These are phyloP conservation scores for Cylindroiulus punctatus DNA, from an alignment of 2,888 invertebrate genomes.

Conservation along the genomic window DNA sequence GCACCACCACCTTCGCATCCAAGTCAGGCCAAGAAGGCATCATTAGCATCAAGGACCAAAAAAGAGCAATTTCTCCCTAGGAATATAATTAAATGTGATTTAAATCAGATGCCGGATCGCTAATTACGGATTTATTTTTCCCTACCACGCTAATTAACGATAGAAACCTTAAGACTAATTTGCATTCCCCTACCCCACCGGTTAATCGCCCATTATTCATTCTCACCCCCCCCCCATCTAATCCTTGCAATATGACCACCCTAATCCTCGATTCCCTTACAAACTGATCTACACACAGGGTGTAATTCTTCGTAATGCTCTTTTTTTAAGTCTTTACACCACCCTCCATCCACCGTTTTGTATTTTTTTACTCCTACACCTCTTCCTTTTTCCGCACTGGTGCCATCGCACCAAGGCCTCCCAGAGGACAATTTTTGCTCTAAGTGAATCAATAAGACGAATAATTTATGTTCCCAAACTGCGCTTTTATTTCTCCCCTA, in stretches of 20 bases:
- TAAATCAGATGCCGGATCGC: constrained; percentile 33
- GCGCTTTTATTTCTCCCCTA: constrained; percentile 29
- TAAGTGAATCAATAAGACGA: constrained; percentile 39
- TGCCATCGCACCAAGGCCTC: background rate
- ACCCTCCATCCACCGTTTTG: too few relatives aligned
- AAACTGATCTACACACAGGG: background rate
- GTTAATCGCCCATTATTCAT: constrained; percentile 8
- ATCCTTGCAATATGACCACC: background rate
- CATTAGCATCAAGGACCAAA: background rate
- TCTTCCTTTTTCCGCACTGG: background rate
- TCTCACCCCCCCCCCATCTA: background rate
- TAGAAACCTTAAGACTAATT: constrained; percentile 23
- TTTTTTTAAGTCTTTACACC: constrained; percentile 11
- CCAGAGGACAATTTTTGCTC: constrained; percentile 33
- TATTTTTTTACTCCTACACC: background rate
- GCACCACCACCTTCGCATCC: background rate
- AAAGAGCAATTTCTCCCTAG: background rate
- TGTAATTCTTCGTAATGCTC: constrained; percentile 12
- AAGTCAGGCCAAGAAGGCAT: background rate
- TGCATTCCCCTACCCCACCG: background rate
- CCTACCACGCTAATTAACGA: constrained; percentile 24
- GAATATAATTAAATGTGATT: constrained; percentile 35
- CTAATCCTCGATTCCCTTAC: constrained; percentile 9
- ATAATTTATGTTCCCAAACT: constrained; percentile 35
- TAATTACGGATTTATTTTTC: background rate